Evolutionary conservation across 1,140 invertebrate genomes (phyloP), one percentile per base, ranked within the genome.

Genomic region (Fragariocoptes setiger): DNA sequence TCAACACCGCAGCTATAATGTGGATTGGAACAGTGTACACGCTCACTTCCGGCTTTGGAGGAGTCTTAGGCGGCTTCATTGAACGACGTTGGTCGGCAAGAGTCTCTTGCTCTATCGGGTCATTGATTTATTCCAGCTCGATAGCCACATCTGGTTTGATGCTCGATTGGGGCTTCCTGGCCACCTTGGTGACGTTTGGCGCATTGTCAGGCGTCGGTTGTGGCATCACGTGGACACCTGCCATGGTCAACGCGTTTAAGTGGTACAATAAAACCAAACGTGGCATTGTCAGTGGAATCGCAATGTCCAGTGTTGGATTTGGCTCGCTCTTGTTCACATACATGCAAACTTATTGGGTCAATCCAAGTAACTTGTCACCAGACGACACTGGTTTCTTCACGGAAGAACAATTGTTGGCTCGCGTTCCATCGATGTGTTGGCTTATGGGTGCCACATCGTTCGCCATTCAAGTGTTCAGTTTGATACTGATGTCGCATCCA

Each of bases 291-390:
- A 58, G 51, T 48, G 60, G 60, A 2, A 2, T 41, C 5, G 41
- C 41, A 18, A 56, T 61, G 12, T 57, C 52, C 16, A 58, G 59
- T 2, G 59, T 59, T 48, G 60, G 59, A 4, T 47, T 56, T n/a
- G 58, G 60, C 19, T 50, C 58, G 4, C 54, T 62, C 36, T 51
- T 59, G 21, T 60, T 60, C 44, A 55, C 57, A 40, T 53, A 52
- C 38, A 46, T 61, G 18, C 59, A 62, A 46, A 61, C 58, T 5
- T 47, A 47, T 5, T 61, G 51, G 43, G 49, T 62, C 4, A 62
- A 62, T 49, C 61, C 60, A 15, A 35, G 56, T n/a, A 62, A 62
- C 43, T 41, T 50, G 35, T 35, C 43, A 19, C 46, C 57, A 4
- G 47, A 49, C 15, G 13, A 13, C 21, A 40, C 42, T 20, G 51